Conservation (phyloP, 1,140 invertebrate species). For the Tetranychus cinnabarinus region DNA sequence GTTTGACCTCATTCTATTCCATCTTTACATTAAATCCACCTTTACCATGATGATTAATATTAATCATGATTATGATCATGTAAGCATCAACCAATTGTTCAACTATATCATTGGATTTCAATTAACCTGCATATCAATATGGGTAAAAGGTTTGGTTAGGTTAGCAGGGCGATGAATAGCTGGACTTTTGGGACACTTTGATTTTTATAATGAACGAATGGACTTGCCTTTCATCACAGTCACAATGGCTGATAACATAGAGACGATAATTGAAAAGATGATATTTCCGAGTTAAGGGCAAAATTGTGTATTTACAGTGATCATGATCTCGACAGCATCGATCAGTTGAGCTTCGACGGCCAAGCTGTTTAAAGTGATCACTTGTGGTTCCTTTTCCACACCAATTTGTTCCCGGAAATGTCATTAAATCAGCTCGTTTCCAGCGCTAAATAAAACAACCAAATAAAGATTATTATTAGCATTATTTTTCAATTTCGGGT, state of each 20-base stretch:
- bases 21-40: too few relatives aligned
- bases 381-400: constrained; percentile 57
- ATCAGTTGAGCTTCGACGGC: constrained; percentile 46
- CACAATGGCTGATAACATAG: constrained; percentile 61
- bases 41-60: too few relatives aligned
- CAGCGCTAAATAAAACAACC: neutral
- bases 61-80: too few relatives aligned
- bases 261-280: constrained; percentile 57
- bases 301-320: constrained; percentile 52
- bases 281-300: constrained; percentile 45
- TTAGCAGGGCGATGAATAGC: too few relatives aligned
- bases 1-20: too few relatives aligned
- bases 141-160: too few relatives aligned
- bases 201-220: too few relatives aligned
- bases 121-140: too few relatives aligned
- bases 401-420: constrained; percentile 61
- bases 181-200: too few relatives aligned
- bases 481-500: too few relatives aligned
- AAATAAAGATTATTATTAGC: neutral
- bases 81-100: too few relatives aligned
- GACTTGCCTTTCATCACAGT: constrained; percentile 55
- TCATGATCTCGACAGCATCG: constrained; percentile 62
- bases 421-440: neutral
- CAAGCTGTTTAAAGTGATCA: constrained; percentile 43
- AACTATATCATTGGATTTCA: too few relatives aligned